These are phyloP conservation scores for Armadillidium nasatum DNA, from an alignment of 1,140 invertebrate genomes.

Conservation along the genomic window DNA sequence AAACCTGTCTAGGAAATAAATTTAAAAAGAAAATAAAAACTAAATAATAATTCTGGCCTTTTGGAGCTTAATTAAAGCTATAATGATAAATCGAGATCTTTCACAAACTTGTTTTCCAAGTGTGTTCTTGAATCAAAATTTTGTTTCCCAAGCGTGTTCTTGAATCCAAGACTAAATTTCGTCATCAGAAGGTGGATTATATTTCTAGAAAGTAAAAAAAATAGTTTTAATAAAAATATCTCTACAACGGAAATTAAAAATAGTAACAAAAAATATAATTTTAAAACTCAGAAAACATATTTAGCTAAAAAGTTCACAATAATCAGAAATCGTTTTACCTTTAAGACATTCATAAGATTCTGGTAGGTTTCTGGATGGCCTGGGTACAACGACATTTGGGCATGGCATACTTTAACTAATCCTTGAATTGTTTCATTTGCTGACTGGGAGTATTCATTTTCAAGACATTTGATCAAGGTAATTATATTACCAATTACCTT, in stretches of 20 bases:
- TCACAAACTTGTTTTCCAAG: not conserved
- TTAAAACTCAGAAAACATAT: too few relatives aligned
- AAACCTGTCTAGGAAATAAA: too few relatives aligned
- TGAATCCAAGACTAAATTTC: constrained; percentile 33
- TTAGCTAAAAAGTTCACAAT: too few relatives aligned
- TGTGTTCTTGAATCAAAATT: too few relatives aligned
- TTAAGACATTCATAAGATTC: constrained; percentile 24
- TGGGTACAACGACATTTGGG: constrained; percentile 31
- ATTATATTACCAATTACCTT: constrained; percentile 22
- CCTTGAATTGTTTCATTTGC: constrained; percentile 22
- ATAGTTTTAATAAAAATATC: not conserved
- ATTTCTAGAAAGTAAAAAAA: constrained; percentile 37
- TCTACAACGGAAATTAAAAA: too few relatives aligned
- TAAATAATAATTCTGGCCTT: too few relatives aligned
- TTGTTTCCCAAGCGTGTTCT: constrained; percentile 29
- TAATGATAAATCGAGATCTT: not conserved
- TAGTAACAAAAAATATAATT: too few relatives aligned
- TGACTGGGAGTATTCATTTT: constrained; percentile 28
- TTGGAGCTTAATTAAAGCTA: too few relatives aligned
- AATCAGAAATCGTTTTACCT: too few relatives aligned
- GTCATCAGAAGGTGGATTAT: constrained; percentile 30
- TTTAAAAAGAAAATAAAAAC: too few relatives aligned
- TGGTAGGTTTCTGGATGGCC: constrained; percentile 34
- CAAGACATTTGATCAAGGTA: constrained; percentile 24
- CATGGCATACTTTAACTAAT: constrained; percentile 20